These are phyloP conservation scores for Struthio camelus DNA, from an alignment of 2,113 vertebrate species.

Conservation along the genomic window DNA sequence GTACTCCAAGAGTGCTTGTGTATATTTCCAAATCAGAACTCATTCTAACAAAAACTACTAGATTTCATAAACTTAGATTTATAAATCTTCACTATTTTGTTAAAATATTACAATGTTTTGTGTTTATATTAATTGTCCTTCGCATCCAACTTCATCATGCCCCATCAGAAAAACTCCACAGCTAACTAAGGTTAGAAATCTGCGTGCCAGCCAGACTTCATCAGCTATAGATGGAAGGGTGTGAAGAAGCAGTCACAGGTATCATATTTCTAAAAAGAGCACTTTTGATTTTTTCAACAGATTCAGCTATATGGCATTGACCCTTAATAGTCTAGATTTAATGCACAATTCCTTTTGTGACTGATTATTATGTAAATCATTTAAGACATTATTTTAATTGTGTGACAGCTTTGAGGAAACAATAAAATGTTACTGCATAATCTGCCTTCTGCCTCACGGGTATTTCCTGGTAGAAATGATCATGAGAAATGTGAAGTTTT, in stretches of 20 bases:
- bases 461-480: conserved; percentile 31
- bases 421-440: conserved; percentile 6
- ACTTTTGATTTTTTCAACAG: neutral
- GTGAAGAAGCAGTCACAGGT: neutral
- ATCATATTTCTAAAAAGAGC: conserved; percentile 1
- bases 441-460: conserved; percentile 18
- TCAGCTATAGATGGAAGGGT: neutral
- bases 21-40: neutral
- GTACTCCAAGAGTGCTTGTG: neutral
- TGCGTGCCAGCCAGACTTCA: neutral
- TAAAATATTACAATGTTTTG: neutral
- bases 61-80: neutral
- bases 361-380: neutral
- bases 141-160: neutral
- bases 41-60: neutral
- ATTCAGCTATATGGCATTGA: neutral
- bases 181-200: neutral
- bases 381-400: neutral
- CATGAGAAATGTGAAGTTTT: conserved; percentile 50
- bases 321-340: neutral
- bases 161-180: neutral
- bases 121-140: neutral
- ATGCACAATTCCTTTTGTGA: neutral
- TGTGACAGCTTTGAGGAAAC: conserved; percentile 14
- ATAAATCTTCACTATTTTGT: neutral